These are phyloP conservation scores for Macaria notata DNA, from an alignment of 2,888 invertebrate genomes.

Conservation along the genomic window DNA sequence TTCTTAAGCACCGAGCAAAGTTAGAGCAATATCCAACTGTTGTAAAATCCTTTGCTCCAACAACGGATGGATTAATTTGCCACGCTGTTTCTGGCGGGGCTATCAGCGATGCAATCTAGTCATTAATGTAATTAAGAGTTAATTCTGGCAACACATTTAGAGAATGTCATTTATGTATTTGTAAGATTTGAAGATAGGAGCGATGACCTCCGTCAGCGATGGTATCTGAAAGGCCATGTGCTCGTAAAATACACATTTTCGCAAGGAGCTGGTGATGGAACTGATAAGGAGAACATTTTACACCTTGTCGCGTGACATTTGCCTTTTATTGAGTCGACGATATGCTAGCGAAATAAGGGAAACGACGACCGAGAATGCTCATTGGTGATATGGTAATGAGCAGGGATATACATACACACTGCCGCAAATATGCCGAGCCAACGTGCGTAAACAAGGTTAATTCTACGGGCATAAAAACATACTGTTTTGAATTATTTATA, in stretches of 20 bases:
- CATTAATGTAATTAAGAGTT: constrained; percentile 33
- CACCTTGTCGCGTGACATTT: constrained; percentile 20
- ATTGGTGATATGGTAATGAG: constrained; percentile 11
- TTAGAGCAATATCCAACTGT: constrained; percentile 9
- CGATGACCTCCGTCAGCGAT: constrained; percentile 53
- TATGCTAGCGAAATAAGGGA: constrained; percentile 14
- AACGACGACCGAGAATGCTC: constrained; percentile 5
- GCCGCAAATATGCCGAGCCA: too few species aligned
- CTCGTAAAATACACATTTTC: constrained; percentile 49
- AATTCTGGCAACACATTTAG: constrained; percentile 38
- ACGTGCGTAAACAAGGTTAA: too few species aligned
- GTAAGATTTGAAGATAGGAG: constrained; percentile 40
- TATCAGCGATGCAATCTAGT: constrained; percentile 16
- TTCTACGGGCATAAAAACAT: too few species aligned
- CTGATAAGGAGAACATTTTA: constrained; percentile 18
- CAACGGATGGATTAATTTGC: constrained; percentile 3
- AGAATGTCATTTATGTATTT: constrained; percentile 32
- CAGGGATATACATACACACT: neutral
- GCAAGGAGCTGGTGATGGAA: constrained; percentile 44
- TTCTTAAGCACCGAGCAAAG: constrained; percentile 9
- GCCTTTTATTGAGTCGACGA: constrained; percentile 16
- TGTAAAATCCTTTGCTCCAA: constrained; percentile 8
- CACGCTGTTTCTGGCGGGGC: constrained; percentile 4
- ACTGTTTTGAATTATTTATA: too few species aligned
- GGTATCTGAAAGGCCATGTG: constrained; percentile 52